These are phyloP conservation scores for Cinara cedri DNA, from an alignment of 2,888 invertebrate species.

Conservation along the genomic window DNA sequence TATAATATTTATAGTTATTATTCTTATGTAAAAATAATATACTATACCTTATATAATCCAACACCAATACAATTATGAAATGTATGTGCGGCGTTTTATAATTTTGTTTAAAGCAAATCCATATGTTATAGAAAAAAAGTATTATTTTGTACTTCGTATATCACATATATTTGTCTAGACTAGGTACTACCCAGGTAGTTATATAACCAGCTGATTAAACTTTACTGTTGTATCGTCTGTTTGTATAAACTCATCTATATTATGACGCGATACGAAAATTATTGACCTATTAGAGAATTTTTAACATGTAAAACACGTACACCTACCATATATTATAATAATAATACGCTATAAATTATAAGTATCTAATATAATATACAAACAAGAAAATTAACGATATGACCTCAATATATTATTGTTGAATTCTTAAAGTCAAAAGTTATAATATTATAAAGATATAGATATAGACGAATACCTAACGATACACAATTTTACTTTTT, in stretches of 20 bases:
- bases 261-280: conserved; percentile 10
- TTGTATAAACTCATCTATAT: neutral
- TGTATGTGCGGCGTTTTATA: neutral
- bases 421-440: conserved; percentile 10
- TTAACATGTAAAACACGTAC: neutral
- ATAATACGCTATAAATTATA: conserved; percentile 14
- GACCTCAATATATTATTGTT: conserved; percentile 22
- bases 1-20: neutral
- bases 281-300: conserved; percentile 27
- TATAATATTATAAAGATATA: conserved; percentile 5
- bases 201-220: conserved; percentile 55
- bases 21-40: neutral
- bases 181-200: conserved; percentile 18
- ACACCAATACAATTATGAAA: neutral
- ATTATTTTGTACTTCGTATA: too few species aligned
- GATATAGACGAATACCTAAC: too few species aligned
- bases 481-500: too few species aligned
- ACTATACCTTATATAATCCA: neutral
- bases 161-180: too few species aligned
- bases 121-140: conserved; percentile 4
- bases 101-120: too few species aligned
- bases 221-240: neutral
- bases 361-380: neutral
- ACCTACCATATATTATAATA: neutral
- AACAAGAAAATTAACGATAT: conserved; percentile 23